phyloP scores from a whole-genome alignment of 2,888 invertebrate genomes.

The Antheraea assamensis region DNA sequence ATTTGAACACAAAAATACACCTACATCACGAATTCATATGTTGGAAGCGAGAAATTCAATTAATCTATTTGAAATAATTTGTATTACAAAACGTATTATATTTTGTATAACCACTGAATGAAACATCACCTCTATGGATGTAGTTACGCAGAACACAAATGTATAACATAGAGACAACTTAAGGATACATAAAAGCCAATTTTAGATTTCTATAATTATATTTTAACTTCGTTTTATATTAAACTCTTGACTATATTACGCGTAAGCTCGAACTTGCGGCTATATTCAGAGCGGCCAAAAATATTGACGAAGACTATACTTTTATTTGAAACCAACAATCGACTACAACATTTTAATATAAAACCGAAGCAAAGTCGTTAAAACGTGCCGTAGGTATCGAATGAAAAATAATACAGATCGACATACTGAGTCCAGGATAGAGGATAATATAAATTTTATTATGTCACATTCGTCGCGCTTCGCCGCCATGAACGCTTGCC shows the following conservation, averaged over 20 bases:
- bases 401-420: slow-evolving; percentile 58
- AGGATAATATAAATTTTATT: slow-evolving; percentile 46
- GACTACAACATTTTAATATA: slow-evolving; percentile 8
- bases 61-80: not conserved
- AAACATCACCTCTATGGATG: not conserved
- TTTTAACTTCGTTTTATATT: too few species aligned
- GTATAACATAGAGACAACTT: too few species aligned
- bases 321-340: not conserved
- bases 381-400: slow-evolving; percentile 43
- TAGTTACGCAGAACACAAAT: too few species aligned
- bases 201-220: too few species aligned
- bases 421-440: slow-evolving; percentile 34
- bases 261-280: too few species aligned
- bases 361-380: slow-evolving; percentile 47
- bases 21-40: not conserved
- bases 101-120: not conserved
- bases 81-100: not conserved
- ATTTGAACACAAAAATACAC: not conserved
- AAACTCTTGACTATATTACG: too few species aligned
- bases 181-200: too few species aligned
- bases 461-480: slow-evolving; percentile 33
- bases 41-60: not conserved
- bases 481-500: slow-evolving; percentile 26
- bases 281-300: too few species aligned
- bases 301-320: too few species aligned